A percentile compares a stretch with the other conserved stretches of the same genome.
phyloP scores from a whole-genome alignment of 1,140 invertebrate species.

The Diachasmimorpha longicaudata region DNA sequence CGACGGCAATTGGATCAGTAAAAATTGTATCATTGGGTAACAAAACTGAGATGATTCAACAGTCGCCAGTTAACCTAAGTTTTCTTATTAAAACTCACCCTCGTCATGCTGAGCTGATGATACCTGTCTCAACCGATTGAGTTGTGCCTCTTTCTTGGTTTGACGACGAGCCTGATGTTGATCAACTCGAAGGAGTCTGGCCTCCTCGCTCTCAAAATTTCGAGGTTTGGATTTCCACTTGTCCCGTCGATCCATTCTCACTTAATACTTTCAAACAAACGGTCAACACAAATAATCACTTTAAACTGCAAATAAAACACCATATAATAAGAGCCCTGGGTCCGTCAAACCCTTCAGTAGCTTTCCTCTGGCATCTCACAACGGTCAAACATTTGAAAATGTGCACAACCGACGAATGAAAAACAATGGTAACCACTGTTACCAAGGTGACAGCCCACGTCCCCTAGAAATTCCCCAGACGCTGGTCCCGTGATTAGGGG shows the following conservation, averaged over 20 bases:
- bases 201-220: background rate
- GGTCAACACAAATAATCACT: background rate
- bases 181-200: background rate
- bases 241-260: background rate
- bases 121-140: background rate
- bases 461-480: too few relatives aligned
- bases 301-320: background rate
- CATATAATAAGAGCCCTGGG: background rate
- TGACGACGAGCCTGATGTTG: background rate
- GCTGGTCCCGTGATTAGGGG: too few relatives aligned
- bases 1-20: too few relatives aligned
- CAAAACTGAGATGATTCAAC: too few relatives aligned
- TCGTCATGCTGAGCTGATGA: background rate
- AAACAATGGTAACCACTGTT: background rate
- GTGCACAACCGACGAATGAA: background rate
- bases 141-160: background rate
- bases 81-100: background rate
- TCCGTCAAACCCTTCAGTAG: background rate
- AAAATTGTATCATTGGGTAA: too few relatives aligned
- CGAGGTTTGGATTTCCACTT: background rate
- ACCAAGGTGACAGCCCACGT: background rate
- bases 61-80: background rate
- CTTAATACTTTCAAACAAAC: background rate
- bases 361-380: background rate
- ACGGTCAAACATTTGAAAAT: background rate